These are phyloP conservation scores for Hypena proboscidalis DNA, from an alignment of 2,888 invertebrate species.

Conservation along the genomic window DNA sequence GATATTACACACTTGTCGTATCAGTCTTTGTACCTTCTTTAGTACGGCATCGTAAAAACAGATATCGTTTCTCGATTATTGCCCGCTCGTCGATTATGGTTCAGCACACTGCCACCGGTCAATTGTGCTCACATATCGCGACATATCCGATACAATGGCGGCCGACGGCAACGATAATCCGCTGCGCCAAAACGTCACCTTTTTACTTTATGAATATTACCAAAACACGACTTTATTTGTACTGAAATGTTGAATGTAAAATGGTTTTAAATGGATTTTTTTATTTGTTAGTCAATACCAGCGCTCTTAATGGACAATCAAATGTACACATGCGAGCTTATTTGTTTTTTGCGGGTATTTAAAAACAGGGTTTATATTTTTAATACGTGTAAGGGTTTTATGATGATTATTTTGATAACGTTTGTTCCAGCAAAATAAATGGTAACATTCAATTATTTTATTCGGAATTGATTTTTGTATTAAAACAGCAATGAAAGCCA, in stretches of 20 bases:
- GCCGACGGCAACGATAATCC: slow-evolving; percentile 34
- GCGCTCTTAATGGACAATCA: slow-evolving; percentile 13
- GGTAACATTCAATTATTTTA: too few relatives aligned
- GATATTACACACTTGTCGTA: too few relatives aligned
- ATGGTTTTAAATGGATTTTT: slow-evolving; percentile 23
- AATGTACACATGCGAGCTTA: slow-evolving; percentile 4
- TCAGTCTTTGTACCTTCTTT: too few relatives aligned
- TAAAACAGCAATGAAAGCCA: too few relatives aligned
- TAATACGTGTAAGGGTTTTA: too few relatives aligned
- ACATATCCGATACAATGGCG: slow-evolving; percentile 38
- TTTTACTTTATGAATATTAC: slow-evolving; percentile 39
- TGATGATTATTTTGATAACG: too few relatives aligned
- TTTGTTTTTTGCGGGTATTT: slow-evolving; percentile 12
- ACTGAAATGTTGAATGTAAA: slow-evolving; percentile 18
- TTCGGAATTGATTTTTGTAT: too few relatives aligned
- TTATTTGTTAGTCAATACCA: slow-evolving; percentile 15
- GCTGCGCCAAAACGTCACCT: slow-evolving; percentile 36
- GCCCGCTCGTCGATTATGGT: too few relatives aligned
- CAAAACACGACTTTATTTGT: slow-evolving; percentile 24
- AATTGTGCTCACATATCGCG: slow-evolving; percentile 46
- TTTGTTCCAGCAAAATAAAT: too few relatives aligned
- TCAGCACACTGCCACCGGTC: too few relatives aligned
- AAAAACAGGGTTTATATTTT: background rate
- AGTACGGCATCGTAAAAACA: too few relatives aligned
- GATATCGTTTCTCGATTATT: too few relatives aligned